Evolutionary conservation across 1,140 invertebrate species (phyloP).

Genomic region (Batillaria attramentaria): DNA sequence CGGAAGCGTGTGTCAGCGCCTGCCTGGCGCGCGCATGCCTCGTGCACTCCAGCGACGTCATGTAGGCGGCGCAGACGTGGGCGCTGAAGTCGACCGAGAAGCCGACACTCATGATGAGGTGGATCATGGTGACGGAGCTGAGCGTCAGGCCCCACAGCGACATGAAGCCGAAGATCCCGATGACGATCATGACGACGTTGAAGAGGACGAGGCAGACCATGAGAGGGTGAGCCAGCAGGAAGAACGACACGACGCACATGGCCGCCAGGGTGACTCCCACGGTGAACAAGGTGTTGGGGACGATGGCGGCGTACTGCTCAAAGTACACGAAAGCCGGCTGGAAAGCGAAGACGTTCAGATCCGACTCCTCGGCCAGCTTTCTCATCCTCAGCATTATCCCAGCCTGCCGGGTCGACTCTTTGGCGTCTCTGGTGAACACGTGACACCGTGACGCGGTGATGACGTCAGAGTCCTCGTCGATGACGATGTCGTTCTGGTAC

Average conservation of each 20-base stretch:
- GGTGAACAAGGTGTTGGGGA: slow-evolving; percentile 92
- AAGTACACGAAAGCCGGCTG: slow-evolving; percentile 60
- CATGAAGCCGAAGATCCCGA: slow-evolving; percentile 97
- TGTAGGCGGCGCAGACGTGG: slow-evolving; percentile 97
- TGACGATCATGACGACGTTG: slow-evolving; percentile 94
- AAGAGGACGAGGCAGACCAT: slow-evolving; percentile 96
- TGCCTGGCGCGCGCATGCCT: slow-evolving; percentile 82
- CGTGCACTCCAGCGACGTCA: slow-evolving; percentile 77
- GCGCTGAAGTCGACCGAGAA: slow-evolving; percentile 98
- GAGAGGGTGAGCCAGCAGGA: slow-evolving; percentile 95
- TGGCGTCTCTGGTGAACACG: slow-evolving; percentile 37
- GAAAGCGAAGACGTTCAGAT: slow-evolving; percentile 52
- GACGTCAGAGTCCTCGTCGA: slow-evolving; percentile 81
- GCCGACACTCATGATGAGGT: slow-evolving; percentile 98
- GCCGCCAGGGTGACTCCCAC: slow-evolving; percentile 88
- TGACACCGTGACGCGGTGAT: slow-evolving; percentile 79
- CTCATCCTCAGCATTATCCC: slow-evolving; percentile 56
- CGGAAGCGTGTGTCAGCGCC: slow-evolving; percentile 89
- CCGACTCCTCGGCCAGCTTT: slow-evolving; percentile 48
- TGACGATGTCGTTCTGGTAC: slow-evolving; percentile 85
- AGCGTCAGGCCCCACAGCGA: slow-evolving; percentile 94
- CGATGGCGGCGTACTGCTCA: slow-evolving; percentile 89
- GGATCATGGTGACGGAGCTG: slow-evolving; percentile 99
- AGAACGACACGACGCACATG: slow-evolving; percentile 95
- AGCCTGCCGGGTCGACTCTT: not conserved